Conservation (phyloP, 2,797 vertebrate species). For the Protonibea diacanthus region DNA sequence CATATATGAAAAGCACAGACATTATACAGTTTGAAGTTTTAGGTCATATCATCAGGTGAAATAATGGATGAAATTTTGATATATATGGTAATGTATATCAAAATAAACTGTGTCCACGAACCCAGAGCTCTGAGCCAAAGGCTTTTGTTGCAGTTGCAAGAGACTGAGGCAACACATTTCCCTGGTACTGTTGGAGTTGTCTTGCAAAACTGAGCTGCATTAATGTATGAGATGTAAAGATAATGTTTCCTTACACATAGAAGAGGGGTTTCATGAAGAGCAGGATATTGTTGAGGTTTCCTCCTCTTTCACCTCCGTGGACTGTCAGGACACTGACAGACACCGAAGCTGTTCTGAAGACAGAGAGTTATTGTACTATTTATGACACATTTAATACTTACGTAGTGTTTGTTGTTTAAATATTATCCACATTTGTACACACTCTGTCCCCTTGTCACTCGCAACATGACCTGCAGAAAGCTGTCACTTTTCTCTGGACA, state of each 20-base stretch:
- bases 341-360: neutral
- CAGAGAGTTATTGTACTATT: neutral
- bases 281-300: slow-evolving; percentile 1
- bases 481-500: slow-evolving; percentile 22
- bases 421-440: neutral
- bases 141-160: no score
- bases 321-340: neutral
- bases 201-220: neutral
- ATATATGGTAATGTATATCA: neutral
- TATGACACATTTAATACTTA: neutral
- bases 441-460: neutral
- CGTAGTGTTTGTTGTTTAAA: neutral
- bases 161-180: neutral
- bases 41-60: neutral
- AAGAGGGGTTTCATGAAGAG: neutral
- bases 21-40: neutral
- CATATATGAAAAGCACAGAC: neutral
- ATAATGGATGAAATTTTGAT: neutral
- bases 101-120: neutral
- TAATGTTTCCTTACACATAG: neutral
- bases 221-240: neutral
- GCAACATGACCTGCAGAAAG: slow-evolving; percentile 14
- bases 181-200: neutral
- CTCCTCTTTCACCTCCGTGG: slow-evolving; percentile 4
- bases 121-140: neutral